phyloP scores from a whole-genome alignment of 2,797 vertebrate genomes.

The Cyprinodon diabolis region DNA sequence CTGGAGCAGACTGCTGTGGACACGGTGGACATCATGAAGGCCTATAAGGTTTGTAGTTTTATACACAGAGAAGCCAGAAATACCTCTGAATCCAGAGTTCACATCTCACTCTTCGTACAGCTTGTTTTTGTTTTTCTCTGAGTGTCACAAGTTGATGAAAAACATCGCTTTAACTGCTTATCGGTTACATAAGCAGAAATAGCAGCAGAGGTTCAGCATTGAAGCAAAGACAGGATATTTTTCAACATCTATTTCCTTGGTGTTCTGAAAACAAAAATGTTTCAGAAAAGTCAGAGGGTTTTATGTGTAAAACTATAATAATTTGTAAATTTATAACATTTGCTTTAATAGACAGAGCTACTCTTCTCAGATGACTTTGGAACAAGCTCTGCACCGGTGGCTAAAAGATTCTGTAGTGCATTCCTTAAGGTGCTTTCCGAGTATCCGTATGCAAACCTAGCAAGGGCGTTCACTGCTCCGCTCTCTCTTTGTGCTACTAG shows the following conservation, averaged over 20 bases:
- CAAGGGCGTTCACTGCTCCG: no score
- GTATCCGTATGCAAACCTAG: no score
- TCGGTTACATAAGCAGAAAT: constrained; percentile 43
- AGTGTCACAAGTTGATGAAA: constrained; percentile 1
- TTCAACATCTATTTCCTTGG: no score
- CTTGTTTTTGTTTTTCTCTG: background rate
- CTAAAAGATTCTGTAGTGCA: background rate
- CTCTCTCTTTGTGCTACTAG: no score
- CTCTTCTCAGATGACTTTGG: no score
- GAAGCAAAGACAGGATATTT: constrained; percentile 29
- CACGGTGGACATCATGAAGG: constrained; percentile 85
- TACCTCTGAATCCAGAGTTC: background rate
- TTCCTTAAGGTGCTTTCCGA: no score
- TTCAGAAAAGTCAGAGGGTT: background rate
- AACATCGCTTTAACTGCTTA: constrained; percentile 19
- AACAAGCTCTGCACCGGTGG: background rate
- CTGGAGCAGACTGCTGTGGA: constrained; percentile 84
- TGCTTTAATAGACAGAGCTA: no score
- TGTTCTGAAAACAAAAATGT: background rate
- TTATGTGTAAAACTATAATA: background rate
- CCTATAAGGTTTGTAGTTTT: constrained; percentile 79
- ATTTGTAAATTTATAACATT: no score
- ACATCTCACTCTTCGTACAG: background rate
- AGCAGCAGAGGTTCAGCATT: constrained; percentile 35
- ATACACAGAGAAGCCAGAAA: background rate